Percentiles rank a stretch among this genome's conserved stretches.
phyloP scores from a whole-genome alignment of 64 coral and sea anemone genomes.

The Montipora cactus region DNA sequence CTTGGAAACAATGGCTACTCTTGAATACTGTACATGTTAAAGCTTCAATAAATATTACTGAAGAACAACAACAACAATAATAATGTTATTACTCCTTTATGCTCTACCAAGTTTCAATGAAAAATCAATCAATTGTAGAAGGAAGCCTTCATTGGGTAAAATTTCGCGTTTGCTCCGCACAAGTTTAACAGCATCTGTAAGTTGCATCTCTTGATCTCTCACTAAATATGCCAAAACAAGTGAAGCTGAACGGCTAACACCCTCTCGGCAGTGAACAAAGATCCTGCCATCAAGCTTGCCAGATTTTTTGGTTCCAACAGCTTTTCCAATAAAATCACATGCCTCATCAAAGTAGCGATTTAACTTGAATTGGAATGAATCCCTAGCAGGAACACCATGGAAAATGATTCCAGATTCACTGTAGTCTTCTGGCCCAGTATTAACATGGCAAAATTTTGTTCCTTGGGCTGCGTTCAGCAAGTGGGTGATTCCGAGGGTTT shows the following conservation, averaged over 20 bases:
- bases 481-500: constrained; percentile 73
- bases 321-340: constrained; percentile 84
- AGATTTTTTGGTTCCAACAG: constrained; percentile 73
- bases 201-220: constrained; percentile 67
- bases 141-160: constrained; percentile 80
- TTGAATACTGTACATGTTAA: no score
- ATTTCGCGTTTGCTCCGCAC: constrained; percentile 80
- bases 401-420: constrained; percentile 77
- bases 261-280: constrained; percentile 84
- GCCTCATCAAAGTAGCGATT: constrained; percentile 78
- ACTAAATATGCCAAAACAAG: constrained; percentile 89
- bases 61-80: no score
- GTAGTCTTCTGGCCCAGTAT: constrained; percentile 85
- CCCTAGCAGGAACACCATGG: constrained; percentile 79
- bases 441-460: constrained; percentile 74
- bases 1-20: no score
- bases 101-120: constrained; percentile 54
- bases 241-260: constrained; percentile 77
- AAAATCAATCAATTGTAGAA: constrained; percentile 88
- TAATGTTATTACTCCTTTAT: not conserved
- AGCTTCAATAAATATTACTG: no score
- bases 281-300: constrained; percentile 74
- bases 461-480: constrained; percentile 89
- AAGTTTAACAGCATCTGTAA: constrained; percentile 60
- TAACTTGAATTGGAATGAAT: constrained; percentile 73